phyloP scores from a whole-genome alignment of 2,797 vertebrate species.

The Macropus fuliginosus region DNA sequence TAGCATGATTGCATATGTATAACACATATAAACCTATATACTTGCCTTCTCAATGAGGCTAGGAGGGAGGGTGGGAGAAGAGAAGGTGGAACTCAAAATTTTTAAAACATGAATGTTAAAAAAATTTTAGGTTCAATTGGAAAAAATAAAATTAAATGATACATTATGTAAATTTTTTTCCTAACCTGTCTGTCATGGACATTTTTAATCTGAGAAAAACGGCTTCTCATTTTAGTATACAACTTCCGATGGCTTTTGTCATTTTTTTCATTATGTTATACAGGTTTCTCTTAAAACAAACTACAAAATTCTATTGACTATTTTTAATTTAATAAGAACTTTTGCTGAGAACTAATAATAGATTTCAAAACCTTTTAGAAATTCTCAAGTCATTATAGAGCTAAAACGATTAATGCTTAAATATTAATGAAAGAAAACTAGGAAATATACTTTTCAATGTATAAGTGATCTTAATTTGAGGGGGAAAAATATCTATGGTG shows the following conservation, averaged over 20 bases:
- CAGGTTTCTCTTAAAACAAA: neutral
- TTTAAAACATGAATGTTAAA: neutral
- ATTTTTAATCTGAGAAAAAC: neutral
- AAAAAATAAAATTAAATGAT: neutral
- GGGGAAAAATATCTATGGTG: neutral
- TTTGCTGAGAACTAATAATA: neutral
- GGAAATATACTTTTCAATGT: neutral
- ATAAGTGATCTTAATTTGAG: neutral
- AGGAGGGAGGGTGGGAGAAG: neutral
- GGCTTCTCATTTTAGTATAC: neutral
- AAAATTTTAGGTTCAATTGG: neutral
- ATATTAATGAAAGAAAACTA: neutral
- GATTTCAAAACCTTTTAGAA: neutral
- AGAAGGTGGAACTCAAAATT: neutral
- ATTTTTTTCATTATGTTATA: neutral
- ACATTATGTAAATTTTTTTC: neutral
- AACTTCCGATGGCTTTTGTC: neutral
- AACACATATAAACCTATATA: neutral
- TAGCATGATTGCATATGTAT: neutral
- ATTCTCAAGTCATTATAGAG: neutral
- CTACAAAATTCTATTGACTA: neutral
- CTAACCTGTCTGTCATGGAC: neutral
- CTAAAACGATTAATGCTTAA: neutral
- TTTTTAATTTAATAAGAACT: neutral
- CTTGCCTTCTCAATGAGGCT: neutral